phyloP scores from a whole-genome alignment of 2,113 vertebrate genomes.

The Alethe castanea region DNA sequence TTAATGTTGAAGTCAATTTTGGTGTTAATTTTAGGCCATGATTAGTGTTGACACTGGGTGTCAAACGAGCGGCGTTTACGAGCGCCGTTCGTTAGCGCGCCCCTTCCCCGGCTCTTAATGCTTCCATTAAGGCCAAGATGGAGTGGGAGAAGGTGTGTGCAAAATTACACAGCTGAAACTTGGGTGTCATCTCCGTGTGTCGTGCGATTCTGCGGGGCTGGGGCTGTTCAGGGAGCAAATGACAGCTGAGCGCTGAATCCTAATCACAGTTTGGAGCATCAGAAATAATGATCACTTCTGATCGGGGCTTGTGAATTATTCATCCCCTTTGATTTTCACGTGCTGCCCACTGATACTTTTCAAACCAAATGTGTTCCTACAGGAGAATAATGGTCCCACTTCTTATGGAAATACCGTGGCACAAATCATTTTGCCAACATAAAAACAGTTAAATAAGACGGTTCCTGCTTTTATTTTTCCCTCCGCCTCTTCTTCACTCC shows the following conservation, averaged over 20 bases:
- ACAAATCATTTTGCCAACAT: slow-evolving; percentile 80
- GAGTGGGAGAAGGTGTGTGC: slow-evolving; percentile 47
- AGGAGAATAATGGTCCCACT: slow-evolving; percentile 81
- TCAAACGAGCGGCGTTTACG: slow-evolving; percentile 68
- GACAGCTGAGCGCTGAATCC: slow-evolving; percentile 75
- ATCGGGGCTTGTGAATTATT: slow-evolving; percentile 80
- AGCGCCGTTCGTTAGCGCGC: slow-evolving; percentile 54
- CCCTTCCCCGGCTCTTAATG: slow-evolving; percentile 50
- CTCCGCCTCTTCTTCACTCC: background rate
- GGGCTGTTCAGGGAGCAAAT: slow-evolving; percentile 72
- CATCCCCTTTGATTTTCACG: slow-evolving; percentile 77
- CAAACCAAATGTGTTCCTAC: slow-evolving; percentile 81
- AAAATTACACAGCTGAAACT: slow-evolving; percentile 62
- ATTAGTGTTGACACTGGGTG: slow-evolving; percentile 76
- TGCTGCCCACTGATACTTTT: slow-evolving; percentile 80
- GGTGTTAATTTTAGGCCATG: slow-evolving; percentile 80
- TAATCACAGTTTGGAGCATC: slow-evolving; percentile 80
- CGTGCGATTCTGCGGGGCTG: slow-evolving; percentile 39
- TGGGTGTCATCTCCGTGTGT: slow-evolving; percentile 20
- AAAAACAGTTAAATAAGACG: slow-evolving; percentile 75
- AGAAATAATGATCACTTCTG: slow-evolving; percentile 82
- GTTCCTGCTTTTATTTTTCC: slow-evolving; percentile 66
- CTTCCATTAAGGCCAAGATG: slow-evolving; percentile 49
- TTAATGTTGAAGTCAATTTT: slow-evolving; percentile 78
- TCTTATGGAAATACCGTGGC: slow-evolving; percentile 80